Conservation (phyloP, 2,797 vertebrate species). For the Labeo calbasu region DNA sequence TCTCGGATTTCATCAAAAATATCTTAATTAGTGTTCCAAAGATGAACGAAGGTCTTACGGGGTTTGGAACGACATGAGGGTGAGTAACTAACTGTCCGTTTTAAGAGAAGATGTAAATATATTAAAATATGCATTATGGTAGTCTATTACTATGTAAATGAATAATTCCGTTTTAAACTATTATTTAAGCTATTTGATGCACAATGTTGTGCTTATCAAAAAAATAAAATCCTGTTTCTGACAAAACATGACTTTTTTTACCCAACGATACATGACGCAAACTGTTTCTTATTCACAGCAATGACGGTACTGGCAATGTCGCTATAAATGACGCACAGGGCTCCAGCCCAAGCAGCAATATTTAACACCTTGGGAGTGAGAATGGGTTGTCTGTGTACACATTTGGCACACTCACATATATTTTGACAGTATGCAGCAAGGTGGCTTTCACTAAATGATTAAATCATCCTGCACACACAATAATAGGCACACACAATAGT, state of each 20-base stretch:
- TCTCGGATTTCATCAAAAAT: no score
- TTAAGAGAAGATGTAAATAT: no score
- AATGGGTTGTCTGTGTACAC: neutral
- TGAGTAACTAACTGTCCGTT: no score
- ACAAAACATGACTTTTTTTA: neutral
- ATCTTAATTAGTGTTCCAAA: no score
- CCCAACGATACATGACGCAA: neutral
- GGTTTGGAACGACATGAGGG: no score
- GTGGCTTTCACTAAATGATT: constrained; percentile 9
- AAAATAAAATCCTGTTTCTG: neutral
- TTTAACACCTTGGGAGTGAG: constrained; percentile 13
- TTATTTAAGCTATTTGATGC: neutral
- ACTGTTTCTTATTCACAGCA: neutral
- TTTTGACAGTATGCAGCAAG: neutral
- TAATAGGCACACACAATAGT: constrained; percentile 18
- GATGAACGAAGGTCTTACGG: no score
- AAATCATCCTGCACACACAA: constrained; percentile 3
- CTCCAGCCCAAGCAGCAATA: constrained; percentile 7
- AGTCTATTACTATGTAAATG: no score
- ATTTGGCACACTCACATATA: neutral
- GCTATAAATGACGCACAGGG: neutral
- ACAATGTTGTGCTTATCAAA: neutral
- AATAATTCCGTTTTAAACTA: neutral
- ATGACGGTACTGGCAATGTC: neutral
- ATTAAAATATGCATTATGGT: neutral